phyloP scores from a whole-genome alignment of 2,888 invertebrate genomes.

The Pammene aurita region DNA sequence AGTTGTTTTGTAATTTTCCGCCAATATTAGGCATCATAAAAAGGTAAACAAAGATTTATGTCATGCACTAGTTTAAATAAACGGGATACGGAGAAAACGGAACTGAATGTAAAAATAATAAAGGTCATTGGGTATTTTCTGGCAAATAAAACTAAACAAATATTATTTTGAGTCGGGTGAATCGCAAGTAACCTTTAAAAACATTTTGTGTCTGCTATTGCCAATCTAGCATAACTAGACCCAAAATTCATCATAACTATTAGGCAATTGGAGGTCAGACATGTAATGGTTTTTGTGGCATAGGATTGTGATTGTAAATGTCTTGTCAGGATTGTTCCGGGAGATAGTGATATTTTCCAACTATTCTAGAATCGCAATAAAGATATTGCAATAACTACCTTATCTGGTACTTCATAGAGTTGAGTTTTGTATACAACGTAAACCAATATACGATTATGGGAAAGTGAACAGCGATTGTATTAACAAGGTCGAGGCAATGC shows the following conservation, averaged over 20 bases:
- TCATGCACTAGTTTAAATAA: not conserved
- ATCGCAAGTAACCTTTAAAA: not conserved
- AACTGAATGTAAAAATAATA: conserved; percentile 1
- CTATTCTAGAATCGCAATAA: not conserved
- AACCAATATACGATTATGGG: conserved; percentile 10
- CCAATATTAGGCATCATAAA: too few species aligned
- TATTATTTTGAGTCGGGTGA: not conserved
- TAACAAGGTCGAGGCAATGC: conserved; percentile 16
- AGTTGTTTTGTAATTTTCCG: too few species aligned
- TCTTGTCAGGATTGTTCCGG: conserved; percentile 12
- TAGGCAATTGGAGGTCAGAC: not conserved
- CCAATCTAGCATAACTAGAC: not conserved
- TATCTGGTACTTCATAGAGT: not conserved
- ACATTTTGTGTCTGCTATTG: too few species aligned
- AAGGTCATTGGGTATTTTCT: conserved; percentile 4
- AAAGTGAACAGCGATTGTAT: not conserved
- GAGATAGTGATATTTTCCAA: not conserved
- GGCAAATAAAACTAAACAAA: conserved; percentile 9
- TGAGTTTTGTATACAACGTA: not conserved
- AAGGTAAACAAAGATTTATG: too few species aligned
- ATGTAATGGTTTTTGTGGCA: too few species aligned
- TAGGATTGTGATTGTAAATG: not conserved
- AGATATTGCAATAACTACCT: not conserved
- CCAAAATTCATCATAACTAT: not conserved
- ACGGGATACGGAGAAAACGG: not conserved